Percentiles rank a stretch among this genome's conserved stretches.
phyloP scores from a whole-genome alignment of 2,888 invertebrate genomes.

The Mesorhabditis sp. region DNA sequence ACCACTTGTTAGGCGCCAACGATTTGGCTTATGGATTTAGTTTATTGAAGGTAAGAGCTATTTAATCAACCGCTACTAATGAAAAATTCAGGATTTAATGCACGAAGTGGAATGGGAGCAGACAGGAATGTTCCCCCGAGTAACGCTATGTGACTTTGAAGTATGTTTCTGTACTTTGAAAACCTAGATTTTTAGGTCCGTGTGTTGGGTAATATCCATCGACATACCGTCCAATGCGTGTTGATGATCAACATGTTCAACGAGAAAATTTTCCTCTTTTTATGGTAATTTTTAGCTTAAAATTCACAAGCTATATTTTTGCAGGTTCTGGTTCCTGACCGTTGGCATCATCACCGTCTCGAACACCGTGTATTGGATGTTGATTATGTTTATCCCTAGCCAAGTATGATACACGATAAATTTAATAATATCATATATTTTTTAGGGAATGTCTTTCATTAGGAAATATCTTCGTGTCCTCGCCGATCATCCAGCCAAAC shows the following conservation, averaged over 20 bases:
- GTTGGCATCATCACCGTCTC: slow-evolving; percentile 56
- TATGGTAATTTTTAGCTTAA: slow-evolving; percentile 24
- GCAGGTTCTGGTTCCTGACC: slow-evolving; percentile 57
- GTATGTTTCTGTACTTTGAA: background rate
- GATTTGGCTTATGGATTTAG: slow-evolving; percentile 57
- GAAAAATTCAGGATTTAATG: slow-evolving; percentile 41
- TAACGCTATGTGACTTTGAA: slow-evolving; percentile 58
- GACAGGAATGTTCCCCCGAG: slow-evolving; percentile 58
- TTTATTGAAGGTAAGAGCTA: slow-evolving; percentile 34
- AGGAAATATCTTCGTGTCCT: slow-evolving; percentile 58
- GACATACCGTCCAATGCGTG: slow-evolving; percentile 58
- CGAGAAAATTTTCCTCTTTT: slow-evolving; percentile 51
- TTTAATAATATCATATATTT: slow-evolving; percentile 7
- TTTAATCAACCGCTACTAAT: background rate
- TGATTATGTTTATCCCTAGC: slow-evolving; percentile 58
- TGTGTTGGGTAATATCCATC: slow-evolving; percentile 57
- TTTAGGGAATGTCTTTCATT: slow-evolving; percentile 55
- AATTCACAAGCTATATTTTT: slow-evolving; percentile 8
- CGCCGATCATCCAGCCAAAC: slow-evolving; percentile 56
- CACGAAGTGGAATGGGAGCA: slow-evolving; percentile 58
- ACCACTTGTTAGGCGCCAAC: slow-evolving; percentile 54
- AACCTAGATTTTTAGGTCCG: slow-evolving; percentile 42
- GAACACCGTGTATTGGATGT: slow-evolving; percentile 56
- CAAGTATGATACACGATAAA: slow-evolving; percentile 35
- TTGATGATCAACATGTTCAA: slow-evolving; percentile 59